These are phyloP conservation scores for Willisornis vidua DNA, from an alignment of 2,113 vertebrate genomes.

Conservation along the genomic window DNA sequence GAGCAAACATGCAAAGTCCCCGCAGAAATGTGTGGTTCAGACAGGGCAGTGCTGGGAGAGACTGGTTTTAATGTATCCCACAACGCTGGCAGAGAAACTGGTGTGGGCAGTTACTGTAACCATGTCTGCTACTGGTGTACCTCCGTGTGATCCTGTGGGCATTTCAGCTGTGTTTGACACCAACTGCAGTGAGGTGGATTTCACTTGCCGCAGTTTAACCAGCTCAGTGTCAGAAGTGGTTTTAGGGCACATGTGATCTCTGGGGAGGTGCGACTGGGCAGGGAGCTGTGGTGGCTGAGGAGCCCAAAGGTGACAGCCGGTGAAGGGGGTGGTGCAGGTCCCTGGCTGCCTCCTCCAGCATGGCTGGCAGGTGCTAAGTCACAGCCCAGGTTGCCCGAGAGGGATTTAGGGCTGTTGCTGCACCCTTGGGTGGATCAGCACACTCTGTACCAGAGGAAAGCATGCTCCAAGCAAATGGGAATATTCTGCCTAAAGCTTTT, in stretches of 20 bases:
- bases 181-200: neutral
- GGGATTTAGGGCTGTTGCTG: neutral
- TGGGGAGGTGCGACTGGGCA: neutral
- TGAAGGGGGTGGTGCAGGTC: neutral
- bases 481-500: neutral
- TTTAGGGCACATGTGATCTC: neutral
- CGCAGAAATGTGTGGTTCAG: accelerated
- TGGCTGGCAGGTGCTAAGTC: neutral
- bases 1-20: neutral
- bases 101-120: neutral
- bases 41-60: neutral
- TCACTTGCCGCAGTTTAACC: neutral
- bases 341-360: too few relatives aligned
- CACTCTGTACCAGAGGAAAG: neutral
- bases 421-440: too few relatives aligned
- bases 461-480: neutral
- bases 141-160: neutral
- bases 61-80: neutral
- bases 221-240: neutral
- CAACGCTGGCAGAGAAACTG: neutral
- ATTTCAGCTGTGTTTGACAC: neutral
- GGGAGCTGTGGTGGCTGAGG: neutral
- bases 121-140: neutral
- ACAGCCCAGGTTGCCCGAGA: neutral
- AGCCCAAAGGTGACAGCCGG: accelerated